Percentiles rank a stretch among this genome's conserved stretches.
Evolutionary conservation across 2,797 vertebrate genomes (phyloP).

Genomic region (Podarcis lilfordi): DNA sequence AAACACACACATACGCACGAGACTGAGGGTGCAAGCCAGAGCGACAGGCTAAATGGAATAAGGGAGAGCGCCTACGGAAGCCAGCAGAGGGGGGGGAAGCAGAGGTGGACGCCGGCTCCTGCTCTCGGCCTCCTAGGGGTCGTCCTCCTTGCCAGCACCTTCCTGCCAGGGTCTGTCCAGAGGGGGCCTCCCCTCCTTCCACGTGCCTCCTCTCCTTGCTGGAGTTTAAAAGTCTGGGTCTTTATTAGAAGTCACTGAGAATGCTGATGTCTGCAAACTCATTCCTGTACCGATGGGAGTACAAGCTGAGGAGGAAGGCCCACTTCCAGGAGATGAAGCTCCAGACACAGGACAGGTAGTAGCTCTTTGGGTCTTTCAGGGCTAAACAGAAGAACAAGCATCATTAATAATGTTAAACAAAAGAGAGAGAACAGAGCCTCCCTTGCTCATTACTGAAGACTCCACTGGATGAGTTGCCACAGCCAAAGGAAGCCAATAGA

Average conservation of each 20-base stretch:
- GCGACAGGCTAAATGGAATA: conserved; percentile 36
- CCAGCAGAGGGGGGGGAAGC: conserved; percentile 9
- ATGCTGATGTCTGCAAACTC: conserved; percentile 96
- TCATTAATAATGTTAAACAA: not conserved
- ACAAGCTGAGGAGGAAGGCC: conserved; percentile 87
- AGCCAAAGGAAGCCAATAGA: not conserved
- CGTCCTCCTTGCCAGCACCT: not conserved
- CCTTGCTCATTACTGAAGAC: not conserved
- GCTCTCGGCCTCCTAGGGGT: conserved; percentile 8
- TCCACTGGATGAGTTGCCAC: not conserved
- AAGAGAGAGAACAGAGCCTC: not conserved
- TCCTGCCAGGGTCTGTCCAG: not conserved
- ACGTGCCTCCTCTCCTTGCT: not conserved
- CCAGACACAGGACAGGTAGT: conserved; percentile 92
- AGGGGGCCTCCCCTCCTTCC: not conserved
- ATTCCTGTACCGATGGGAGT: conserved; percentile 87
- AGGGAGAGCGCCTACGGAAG: conserved; percentile 28
- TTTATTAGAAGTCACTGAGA: conserved; percentile 91
- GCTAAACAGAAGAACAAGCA: conserved; percentile 72
- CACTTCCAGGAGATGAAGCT: conserved; percentile 93
- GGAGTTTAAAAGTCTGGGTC: not conserved
- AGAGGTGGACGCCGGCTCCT: conserved; percentile 26
- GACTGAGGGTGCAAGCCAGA: conserved; percentile 13
- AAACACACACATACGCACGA: not conserved
- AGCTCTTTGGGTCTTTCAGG: conserved; percentile 85